Percentiles rank a stretch among this genome's conserved stretches.
Conservation (phyloP, 2,888 invertebrate genomes). For the Monoplex corrugatus region DNA sequence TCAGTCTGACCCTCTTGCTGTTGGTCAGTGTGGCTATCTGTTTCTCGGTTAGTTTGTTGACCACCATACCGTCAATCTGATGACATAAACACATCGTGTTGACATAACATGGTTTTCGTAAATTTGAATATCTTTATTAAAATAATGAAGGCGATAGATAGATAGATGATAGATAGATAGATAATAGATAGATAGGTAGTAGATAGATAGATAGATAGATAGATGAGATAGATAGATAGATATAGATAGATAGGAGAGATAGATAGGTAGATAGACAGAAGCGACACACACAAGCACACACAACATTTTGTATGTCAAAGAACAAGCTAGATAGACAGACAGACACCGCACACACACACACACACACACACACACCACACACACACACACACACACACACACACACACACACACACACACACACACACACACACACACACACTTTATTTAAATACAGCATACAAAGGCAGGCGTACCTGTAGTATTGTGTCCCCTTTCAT, state of each 20-base stretch:
- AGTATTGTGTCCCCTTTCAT: conserved; percentile 65
- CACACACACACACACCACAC: background rate
- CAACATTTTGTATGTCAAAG: background rate
- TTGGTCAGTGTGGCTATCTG: conserved; percentile 70
- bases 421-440: background rate
- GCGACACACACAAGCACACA: no score
- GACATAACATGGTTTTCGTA: no score
- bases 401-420: background rate
- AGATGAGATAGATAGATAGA: no score
- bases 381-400: conserved; percentile 9
- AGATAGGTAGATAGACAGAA: no score
- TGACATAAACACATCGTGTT: background rate
- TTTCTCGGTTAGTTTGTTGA: conserved; percentile 66
- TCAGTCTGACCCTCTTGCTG: conserved; percentile 65
- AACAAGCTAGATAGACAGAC: background rate
- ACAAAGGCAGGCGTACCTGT: conserved; percentile 59
- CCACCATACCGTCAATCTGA: conserved; percentile 70
- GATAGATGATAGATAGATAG: no score
- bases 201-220: no score
- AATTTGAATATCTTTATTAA: no score
- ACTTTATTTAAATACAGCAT: no score
- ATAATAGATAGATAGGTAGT: background rate
- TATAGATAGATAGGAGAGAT: no score
- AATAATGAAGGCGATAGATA: no score
- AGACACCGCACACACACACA: background rate